Evolutionary conservation across 2,113 vertebrate genomes (phyloP).

Genomic region (Ptilonorhynchus violaceus): DNA sequence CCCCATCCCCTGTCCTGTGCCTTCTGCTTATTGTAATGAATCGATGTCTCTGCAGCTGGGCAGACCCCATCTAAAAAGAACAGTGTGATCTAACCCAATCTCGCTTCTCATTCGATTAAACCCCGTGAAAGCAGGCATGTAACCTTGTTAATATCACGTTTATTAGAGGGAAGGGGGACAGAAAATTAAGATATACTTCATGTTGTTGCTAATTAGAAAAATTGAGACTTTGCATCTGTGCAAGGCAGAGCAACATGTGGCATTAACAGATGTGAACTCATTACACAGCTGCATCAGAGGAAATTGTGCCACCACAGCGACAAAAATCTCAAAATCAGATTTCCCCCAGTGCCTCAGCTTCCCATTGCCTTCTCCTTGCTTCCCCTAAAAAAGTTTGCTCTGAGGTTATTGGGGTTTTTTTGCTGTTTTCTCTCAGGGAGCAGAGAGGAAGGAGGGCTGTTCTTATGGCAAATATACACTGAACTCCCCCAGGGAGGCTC

Average conservation of each 20-base stretch:
- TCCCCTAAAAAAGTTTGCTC: background rate
- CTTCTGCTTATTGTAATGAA: constrained; percentile 5
- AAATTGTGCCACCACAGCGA: constrained; percentile 47
- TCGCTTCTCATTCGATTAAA: constrained; percentile 76
- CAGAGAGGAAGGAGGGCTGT: background rate
- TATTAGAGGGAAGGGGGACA: constrained; percentile 79
- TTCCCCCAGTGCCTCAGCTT: constrained; percentile 18
- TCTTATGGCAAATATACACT: background rate
- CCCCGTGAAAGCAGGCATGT: constrained; percentile 67
- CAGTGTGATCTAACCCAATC: constrained; percentile 71
- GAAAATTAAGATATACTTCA: constrained; percentile 84
- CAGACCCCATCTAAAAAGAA: constrained; percentile 54
- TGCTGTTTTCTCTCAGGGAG: background rate
- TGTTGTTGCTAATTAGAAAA: constrained; percentile 84
- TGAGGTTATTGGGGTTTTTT: background rate
- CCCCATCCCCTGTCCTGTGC: background rate
- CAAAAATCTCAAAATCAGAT: constrained; percentile 66
- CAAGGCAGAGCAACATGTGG: constrained; percentile 80
- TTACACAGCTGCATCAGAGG: constrained; percentile 78
- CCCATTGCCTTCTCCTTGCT: background rate
- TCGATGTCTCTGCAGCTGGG: background rate
- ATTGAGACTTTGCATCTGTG: constrained; percentile 83
- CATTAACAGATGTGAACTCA: constrained; percentile 81
- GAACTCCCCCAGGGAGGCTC: background rate
- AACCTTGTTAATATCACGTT: constrained; percentile 83